Conservation (phyloP, 2,113 vertebrate species). For the Heterochromis multidens region DNA sequence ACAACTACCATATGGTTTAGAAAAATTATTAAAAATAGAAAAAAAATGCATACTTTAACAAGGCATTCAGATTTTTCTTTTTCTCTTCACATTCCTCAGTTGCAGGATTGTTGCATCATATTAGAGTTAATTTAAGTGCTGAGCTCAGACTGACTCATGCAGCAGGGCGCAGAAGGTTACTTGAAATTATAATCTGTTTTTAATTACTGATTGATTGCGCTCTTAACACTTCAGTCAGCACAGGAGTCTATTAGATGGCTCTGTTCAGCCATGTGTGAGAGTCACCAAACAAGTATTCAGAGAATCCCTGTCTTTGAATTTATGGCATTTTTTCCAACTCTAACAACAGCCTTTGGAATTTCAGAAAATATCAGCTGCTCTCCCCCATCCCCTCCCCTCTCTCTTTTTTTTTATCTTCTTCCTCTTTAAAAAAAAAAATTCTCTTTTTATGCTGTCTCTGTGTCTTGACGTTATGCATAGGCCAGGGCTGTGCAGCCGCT, state of each 20-base stretch:
- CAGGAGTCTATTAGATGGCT: not conserved
- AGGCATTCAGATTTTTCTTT: slow-evolving; percentile 23
- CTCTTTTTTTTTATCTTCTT: not conserved
- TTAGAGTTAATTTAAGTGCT: slow-evolving; percentile 5
- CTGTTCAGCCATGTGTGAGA: not conserved
- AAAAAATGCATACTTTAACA: not conserved
- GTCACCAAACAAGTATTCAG: not conserved
- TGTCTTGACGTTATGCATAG: slow-evolving; percentile 13
- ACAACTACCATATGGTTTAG: not conserved
- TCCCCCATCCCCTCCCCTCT: not conserved
- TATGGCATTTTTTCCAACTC: not conserved
- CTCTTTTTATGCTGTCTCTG: not conserved
- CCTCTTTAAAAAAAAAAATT: not conserved
- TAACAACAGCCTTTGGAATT: not conserved
- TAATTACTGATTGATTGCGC: slow-evolving; percentile 29
- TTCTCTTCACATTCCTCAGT: not conserved
- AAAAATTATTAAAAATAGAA: slow-evolving; percentile 10
- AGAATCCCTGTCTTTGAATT: not conserved
- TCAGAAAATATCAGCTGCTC: not conserved
- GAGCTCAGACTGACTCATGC: slow-evolving; percentile 40
- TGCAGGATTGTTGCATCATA: slow-evolving; percentile 52
- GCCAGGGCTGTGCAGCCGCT: slow-evolving; percentile 15
- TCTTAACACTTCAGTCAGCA: not conserved
- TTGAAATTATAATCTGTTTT: slow-evolving; percentile 20
- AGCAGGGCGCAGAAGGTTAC: not conserved